Evolutionary conservation across 2,113 vertebrate genomes (phyloP).

Genomic region (Perca fluviatilis): DNA sequence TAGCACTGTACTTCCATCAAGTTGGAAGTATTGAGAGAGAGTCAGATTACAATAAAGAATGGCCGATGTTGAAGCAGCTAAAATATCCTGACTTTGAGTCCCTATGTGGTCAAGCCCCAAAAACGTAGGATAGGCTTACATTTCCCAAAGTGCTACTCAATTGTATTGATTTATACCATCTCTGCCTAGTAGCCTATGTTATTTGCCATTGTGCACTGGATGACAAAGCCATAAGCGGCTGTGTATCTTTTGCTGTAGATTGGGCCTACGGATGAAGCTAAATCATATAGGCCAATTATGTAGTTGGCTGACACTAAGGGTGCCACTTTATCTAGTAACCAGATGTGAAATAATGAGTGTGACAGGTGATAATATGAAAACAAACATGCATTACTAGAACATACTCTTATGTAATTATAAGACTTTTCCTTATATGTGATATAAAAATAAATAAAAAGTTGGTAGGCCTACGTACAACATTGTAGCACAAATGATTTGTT

Average conservation of each 20-base stretch:
- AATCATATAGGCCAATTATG: not conserved
- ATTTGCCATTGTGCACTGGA: not conserved
- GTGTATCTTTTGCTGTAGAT: not conserved
- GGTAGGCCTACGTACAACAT: not conserved
- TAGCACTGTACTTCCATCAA: no score
- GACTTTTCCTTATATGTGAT: not conserved
- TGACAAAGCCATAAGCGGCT: not conserved
- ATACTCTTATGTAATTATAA: not conserved
- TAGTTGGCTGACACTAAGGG: not conserved
- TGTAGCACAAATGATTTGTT: not conserved
- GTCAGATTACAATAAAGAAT: not conserved
- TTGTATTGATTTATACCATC: not conserved
- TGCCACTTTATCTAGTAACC: no score
- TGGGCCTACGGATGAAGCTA: not conserved
- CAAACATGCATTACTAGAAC: not conserved
- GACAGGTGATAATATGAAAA: not conserved
- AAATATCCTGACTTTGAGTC: not conserved
- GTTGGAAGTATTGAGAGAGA: not conserved
- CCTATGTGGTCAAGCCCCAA: not conserved
- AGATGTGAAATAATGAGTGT: no score
- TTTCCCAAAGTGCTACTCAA: not conserved
- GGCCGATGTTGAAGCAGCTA: not conserved
- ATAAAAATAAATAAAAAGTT: not conserved
- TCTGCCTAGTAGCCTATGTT: not conserved
- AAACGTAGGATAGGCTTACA: not conserved